Base-by-base conservation (phyloP, 2,888 invertebrate genomes). In the Polia nebulosa region DNA sequence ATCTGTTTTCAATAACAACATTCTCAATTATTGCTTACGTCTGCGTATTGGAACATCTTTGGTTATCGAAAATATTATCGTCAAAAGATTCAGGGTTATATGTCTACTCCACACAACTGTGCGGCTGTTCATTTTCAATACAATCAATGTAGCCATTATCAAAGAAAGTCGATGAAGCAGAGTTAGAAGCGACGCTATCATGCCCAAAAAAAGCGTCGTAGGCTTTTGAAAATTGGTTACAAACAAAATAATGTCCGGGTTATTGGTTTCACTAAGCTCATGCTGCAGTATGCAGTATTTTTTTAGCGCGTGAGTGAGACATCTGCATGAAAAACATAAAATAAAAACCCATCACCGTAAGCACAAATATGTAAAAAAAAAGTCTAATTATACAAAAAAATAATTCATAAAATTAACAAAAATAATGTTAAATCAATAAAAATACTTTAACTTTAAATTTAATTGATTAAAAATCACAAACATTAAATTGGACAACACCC, bases 141-240 rank as follows among this genome's bases (percentile, higher is more conserved):
- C 55, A 55, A 55, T 39, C 17, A 39, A 55, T 55, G 55, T 55
- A 55, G 55, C 36, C 3, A 25, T 36, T 55, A 25, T 39, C 55
- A 55, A 55, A 55, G 36, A 36, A 55, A 39, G 3, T 55, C 34
- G 34, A 11, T 9, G 53, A 55, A 55, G 25, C 55, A 55, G 55
- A 55, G 39, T 55, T 55, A 6, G 36, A 55, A 55, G 36, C 55
- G 36, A 2, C 1, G 55, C 55, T 55, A 55, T 25, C 55, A 17
- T 25, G 36, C 25, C 36, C 71, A 29, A 57, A 39, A 27, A 57
- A 57, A 57, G 56, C 27, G 1, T 56, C 56, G 27, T 56, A 56
- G 27, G 41, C 41, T 41, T 56, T 57, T 41, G 56, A 41, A 27
- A 57, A 57, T 57, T 57, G 56, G 56, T 57, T 57, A 57, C 8